Conservation (phyloP, 1,140 invertebrate genomes). For the Cryptotermes secundus region DNA sequence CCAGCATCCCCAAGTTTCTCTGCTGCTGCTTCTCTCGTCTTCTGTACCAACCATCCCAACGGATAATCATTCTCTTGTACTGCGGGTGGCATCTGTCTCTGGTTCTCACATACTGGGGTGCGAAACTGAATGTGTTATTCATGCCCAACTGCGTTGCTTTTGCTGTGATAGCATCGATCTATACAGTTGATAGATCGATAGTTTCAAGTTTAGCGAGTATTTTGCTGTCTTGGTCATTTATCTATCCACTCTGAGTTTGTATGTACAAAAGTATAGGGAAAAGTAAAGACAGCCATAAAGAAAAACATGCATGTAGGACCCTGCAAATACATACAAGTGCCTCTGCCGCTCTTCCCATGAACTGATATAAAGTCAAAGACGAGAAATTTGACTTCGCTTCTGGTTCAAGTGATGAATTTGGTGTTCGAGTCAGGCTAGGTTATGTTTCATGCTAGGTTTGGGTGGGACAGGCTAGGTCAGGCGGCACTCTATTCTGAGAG, state of each 20-base stretch:
- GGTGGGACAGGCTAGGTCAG: too few species aligned
- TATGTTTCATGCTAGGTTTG: too few species aligned
- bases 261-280: neutral
- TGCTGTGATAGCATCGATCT: neutral
- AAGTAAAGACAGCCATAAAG: too few species aligned
- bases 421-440: too few species aligned
- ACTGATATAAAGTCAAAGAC: too few species aligned
- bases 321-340: too few species aligned
- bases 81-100: conserved; percentile 6
- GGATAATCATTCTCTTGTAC: neutral
- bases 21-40: too few species aligned
- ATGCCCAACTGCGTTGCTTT: neutral
- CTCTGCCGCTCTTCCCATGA: too few species aligned
- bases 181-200: neutral
- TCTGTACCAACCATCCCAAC: neutral
- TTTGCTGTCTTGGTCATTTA: neutral
- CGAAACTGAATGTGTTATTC: neutral
- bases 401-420: too few species aligned
- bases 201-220: neutral
- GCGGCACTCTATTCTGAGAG: too few species aligned
- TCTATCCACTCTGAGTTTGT: neutral
- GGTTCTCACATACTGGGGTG: neutral
- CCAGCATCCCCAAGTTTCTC: neutral
- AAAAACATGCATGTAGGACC: too few species aligned
- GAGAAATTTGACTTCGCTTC: too few species aligned